These are phyloP conservation scores for Aphaenogaster floridana DNA, from an alignment of 1,140 invertebrate species.

Conservation along the genomic window DNA sequence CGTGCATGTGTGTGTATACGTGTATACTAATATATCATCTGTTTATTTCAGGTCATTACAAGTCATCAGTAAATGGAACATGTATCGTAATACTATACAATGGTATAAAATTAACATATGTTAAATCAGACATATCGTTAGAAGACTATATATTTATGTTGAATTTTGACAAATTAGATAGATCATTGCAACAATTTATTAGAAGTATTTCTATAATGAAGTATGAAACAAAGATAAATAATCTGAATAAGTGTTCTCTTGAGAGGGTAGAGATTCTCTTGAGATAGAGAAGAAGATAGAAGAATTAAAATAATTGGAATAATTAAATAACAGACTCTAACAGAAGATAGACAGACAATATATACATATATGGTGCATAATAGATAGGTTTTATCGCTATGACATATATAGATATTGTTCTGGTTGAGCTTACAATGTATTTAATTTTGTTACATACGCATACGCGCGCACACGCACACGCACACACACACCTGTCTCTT, in stretches of 20 bases:
- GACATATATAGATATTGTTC: not conserved
- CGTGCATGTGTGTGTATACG: not conserved
- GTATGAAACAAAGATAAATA: slow-evolving; percentile 36
- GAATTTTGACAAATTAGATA: slow-evolving; percentile 28
- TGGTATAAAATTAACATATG: slow-evolving; percentile 12
- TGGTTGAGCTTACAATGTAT: not conserved
- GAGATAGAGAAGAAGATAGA: not conserved
- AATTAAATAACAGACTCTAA: not conserved
- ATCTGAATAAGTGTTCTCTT: not conserved
- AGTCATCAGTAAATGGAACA: slow-evolving; percentile 1
- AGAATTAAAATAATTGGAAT: not conserved
- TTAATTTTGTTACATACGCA: not conserved
- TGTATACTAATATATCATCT: not conserved
- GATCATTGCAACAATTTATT: slow-evolving; percentile 11
- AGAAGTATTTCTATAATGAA: slow-evolving; percentile 9
- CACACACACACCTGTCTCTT: no score
- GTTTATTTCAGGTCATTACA: slow-evolving; percentile 41
- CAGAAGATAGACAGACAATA: slow-evolving; percentile 13
- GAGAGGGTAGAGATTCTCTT: no score
- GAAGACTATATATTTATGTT: slow-evolving; percentile 47
- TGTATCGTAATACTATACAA: slow-evolving; percentile 2
- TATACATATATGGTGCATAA: not conserved
- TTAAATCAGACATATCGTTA: slow-evolving; percentile 33
- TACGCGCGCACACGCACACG: no score
- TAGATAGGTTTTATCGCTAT: not conserved